These are phyloP conservation scores for Drosophila lacertosa DNA, from an alignment of 1,140 invertebrate species.

Conservation along the genomic window DNA sequence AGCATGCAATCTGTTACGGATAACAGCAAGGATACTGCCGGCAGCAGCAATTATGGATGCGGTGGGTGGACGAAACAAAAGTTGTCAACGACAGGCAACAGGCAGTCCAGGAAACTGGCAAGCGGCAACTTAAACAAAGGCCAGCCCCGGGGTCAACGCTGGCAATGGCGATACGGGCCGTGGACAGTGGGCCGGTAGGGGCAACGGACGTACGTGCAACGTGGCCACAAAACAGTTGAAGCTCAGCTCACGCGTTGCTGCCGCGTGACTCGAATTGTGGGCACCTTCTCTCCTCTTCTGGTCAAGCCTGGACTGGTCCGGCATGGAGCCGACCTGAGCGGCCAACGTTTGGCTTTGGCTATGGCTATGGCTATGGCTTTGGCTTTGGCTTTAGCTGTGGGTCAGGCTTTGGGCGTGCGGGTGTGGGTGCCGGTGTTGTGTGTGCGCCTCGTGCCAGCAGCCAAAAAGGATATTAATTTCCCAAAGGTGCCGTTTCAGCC, in stretches of 20 bases:
- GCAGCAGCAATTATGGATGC: conserved; percentile 60
- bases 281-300: background rate
- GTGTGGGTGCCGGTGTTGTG: conserved; percentile 12
- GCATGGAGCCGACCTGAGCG: conserved; percentile 7
- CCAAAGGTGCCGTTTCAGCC: conserved; percentile 80
- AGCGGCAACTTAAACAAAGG: conserved; percentile 59
- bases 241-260: conserved; percentile 65
- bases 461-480: conserved; percentile 83
- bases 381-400: conserved; percentile 20
- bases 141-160: conserved; percentile 32
- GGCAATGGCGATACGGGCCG: background rate
- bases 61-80: conserved; percentile 56
- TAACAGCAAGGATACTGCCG: conserved; percentile 60
- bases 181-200: conserved; percentile 1
- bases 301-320: conserved; percentile 21
- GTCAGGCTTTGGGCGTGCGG: conserved; percentile 4
- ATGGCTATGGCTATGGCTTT: conserved; percentile 18
- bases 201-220: conserved; percentile 60
- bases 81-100: conserved; percentile 71
- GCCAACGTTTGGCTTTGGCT: conserved; percentile 1
- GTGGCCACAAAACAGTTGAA: conserved; percentile 72
- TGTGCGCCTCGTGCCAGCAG: conserved; percentile 48
- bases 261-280: conserved; percentile 59
- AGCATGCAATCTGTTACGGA: conserved; percentile 69
- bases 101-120: conserved; percentile 16